Conservation (phyloP, 2,113 vertebrate genomes). For the Semicossyphus pulcher region DNA sequence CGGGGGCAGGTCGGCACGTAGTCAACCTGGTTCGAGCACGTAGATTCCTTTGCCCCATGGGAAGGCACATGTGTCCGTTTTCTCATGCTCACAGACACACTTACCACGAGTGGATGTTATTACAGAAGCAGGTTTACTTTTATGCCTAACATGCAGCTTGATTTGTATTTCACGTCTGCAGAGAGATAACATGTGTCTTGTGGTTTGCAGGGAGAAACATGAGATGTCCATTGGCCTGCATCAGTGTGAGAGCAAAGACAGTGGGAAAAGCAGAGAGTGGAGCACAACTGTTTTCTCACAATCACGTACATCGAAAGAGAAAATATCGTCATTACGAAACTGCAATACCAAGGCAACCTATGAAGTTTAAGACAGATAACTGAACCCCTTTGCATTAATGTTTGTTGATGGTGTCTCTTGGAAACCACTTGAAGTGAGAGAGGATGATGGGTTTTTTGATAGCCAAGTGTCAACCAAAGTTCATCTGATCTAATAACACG, state of each 20-base stretch:
- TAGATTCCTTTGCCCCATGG: conserved; percentile 69
- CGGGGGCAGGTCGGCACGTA: conserved; percentile 80
- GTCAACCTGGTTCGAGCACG: conserved; percentile 58
- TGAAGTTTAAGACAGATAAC: conserved; percentile 14
- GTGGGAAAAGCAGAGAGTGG: conserved; percentile 59
- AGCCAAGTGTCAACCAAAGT: conserved; percentile 12
- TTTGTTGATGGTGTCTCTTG: conserved; percentile 26
- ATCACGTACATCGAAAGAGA: conserved; percentile 43
- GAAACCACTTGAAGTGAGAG: conserved; percentile 12
- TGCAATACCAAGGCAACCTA: conserved; percentile 9
- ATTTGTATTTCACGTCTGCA: conserved; percentile 23
- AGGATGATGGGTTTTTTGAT: conserved; percentile 16
- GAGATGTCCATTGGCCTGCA: conserved; percentile 43
- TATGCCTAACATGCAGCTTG: conserved; percentile 4
- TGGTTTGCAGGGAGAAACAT: conserved; percentile 41
- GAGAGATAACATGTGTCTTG: conserved; percentile 45
- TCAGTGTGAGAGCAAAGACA: conserved; percentile 43
- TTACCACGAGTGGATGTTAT: conserved; percentile 13
- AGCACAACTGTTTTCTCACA: conserved; percentile 34
- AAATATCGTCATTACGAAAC: conserved; percentile 50
- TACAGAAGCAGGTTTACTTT: conserved; percentile 27
- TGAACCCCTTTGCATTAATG: conserved; percentile 36
- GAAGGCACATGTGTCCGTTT: conserved; percentile 50
- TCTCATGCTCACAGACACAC: conserved; percentile 40
- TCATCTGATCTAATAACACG: neutral